Evolutionary conservation across 2,888 invertebrate species (phyloP), one percentile per base, ranked within the genome.

Genomic region (Platycheirus rosarum): DNA sequence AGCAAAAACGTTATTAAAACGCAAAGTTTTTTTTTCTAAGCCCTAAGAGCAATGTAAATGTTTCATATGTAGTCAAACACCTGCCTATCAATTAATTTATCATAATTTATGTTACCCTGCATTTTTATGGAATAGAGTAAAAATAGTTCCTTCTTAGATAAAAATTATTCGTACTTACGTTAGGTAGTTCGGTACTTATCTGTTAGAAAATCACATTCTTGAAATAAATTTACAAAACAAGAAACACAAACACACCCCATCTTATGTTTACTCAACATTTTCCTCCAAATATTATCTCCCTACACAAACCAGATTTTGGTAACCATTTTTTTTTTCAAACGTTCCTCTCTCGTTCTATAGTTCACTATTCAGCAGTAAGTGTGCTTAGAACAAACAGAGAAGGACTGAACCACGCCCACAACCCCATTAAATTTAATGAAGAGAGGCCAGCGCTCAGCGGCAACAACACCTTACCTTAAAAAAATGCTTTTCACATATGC

Each of bases 351-450:
- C 51, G 20, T 16, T 76, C 76, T 14, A 9, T n/a, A 26, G 9
- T 16, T 18, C 1, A 23, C 37, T 40, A 80, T 80, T 80, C 80
- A 80, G 80, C 80, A 13, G 18, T 51, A 51, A 6, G 8, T 1
- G 3, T 8, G 4, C 23, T 32, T 40, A 2, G 13, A 26, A n/a
- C 16, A 4, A 55, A 71, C 13, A 60, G 76, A 80, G 80, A 76
- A 8, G 8, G 65, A 44, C 18, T 5, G 29, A 63, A 26, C 77
- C 82, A 82, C 82, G 82, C 82, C 82, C 13, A 29, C 71, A 23
- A 18, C 7, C 44, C 42, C 57, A 71, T 70, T 46, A 51, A 44
- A 42, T 69, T 49, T 66, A 62, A 71, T 77, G 55, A 71, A 63
- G 71, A 76, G 66, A 73, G 66, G 68, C 66, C 35, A 46, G 46